These are phyloP conservation scores for Pseudochaenichthys georgianus DNA, from an alignment of 2,797 vertebrate species.

Conservation along the genomic window DNA sequence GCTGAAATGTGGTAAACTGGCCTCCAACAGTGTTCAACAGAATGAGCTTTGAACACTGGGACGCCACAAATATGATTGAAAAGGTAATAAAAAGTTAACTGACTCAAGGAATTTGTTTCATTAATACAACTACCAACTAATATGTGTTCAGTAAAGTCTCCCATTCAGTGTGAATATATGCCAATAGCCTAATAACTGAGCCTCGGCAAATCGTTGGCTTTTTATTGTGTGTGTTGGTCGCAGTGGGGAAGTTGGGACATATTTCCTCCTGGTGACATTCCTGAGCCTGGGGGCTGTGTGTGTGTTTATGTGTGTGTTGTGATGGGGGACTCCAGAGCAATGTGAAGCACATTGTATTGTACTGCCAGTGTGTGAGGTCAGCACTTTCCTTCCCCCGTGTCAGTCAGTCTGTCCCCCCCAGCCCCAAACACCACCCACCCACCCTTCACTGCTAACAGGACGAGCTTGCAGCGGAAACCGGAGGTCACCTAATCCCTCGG, in stretches of 20 bases:
- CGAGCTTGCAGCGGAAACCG: slow-evolving; percentile 83
- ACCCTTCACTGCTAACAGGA: slow-evolving; percentile 77
- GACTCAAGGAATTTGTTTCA: neutral
- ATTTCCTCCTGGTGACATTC: slow-evolving; percentile 82
- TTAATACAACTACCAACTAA: neutral
- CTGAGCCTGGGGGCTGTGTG: slow-evolving; percentile 60
- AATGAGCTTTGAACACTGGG: neutral
- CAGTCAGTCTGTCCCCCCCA: slow-evolving; percentile 62
- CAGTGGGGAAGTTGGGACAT: slow-evolving; percentile 56
- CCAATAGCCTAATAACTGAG: slow-evolving; percentile 22
- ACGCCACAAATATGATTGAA: slow-evolving; percentile 9
- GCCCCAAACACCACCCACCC: slow-evolving; percentile 42
- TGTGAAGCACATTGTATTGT: slow-evolving; percentile 79
- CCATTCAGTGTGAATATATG: slow-evolving; percentile 15
- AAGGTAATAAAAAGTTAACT: neutral
- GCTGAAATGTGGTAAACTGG: neutral
- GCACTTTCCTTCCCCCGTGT: slow-evolving; percentile 83
- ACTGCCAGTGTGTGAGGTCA: slow-evolving; percentile 82
- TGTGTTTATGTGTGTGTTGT: slow-evolving; percentile 35
- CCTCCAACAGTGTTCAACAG: neutral
- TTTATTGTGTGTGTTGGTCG: slow-evolving; percentile 34
- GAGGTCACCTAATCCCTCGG: slow-evolving; percentile 87
- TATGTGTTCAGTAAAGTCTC: slow-evolving; percentile 5
- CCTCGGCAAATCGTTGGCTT: slow-evolving; percentile 24
- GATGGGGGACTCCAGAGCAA: slow-evolving; percentile 50